Percentiles rank a stretch among this genome's conserved stretches.
Conservation (phyloP, 2,888 invertebrate species). For the Axea sp. region DNA sequence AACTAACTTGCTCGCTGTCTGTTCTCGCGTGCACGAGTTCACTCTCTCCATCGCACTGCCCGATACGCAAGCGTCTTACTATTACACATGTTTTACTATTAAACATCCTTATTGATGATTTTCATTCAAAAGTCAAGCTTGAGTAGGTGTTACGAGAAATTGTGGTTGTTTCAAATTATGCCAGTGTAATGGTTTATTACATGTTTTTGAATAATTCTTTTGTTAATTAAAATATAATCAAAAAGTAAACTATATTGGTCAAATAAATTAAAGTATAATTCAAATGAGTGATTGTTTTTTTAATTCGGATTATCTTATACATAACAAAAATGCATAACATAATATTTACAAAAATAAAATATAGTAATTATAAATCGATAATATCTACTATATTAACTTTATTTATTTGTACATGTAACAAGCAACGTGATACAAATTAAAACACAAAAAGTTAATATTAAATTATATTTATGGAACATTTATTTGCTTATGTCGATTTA, state of each 20-base stretch:
- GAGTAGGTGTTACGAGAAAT: conserved; percentile 16
- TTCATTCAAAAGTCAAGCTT: conserved; percentile 23
- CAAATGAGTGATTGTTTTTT: no score
- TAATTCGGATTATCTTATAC: no score
- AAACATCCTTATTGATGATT: conserved; percentile 30
- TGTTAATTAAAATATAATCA: background rate
- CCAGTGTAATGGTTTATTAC: background rate
- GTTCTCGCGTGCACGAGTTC: conserved; percentile 65
- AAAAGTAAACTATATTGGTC: background rate
- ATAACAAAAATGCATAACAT: no score
- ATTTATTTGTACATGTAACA: no score
- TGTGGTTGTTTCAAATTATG: conserved; percentile 23
- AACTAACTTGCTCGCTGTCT: conserved; percentile 77
- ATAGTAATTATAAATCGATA: no score
- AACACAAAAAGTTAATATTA: no score
- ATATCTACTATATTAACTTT: no score
- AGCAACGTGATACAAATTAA: no score
- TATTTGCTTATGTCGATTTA: no score
- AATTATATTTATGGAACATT: no score
- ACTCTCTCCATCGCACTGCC: conserved; percentile 60
- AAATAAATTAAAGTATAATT: no score
- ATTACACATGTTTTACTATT: conserved; percentile 40
- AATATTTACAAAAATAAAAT: no score
- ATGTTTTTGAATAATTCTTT: conserved; percentile 11
- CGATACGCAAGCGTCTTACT: conserved; percentile 30